Conservation (phyloP, 1,140 invertebrate genomes). For the Drosophila mojavensis region DNA sequence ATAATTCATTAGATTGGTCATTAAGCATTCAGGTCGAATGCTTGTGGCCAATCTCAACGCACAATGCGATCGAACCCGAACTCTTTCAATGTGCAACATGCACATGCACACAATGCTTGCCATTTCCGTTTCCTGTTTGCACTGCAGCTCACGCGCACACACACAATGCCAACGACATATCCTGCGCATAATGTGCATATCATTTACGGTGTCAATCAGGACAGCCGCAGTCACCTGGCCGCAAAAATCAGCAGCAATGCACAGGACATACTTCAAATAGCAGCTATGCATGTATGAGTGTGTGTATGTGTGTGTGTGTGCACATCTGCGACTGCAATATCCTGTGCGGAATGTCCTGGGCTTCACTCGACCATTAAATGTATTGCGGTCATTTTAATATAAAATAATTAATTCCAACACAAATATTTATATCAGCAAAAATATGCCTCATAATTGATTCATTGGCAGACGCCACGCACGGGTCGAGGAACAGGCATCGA, state of each 20-base stretch:
- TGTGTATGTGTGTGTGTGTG: slow-evolving; percentile 7
- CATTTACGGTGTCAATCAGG: slow-evolving; percentile 80
- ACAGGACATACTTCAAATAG: slow-evolving; percentile 32
- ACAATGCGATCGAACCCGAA: slow-evolving; percentile 57
- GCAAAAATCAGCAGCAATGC: slow-evolving; percentile 48
- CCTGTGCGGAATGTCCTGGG: slow-evolving; percentile 40
- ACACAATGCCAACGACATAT: slow-evolving; percentile 55
- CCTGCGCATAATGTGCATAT: slow-evolving; percentile 78
- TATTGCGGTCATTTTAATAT: slow-evolving; percentile 83
- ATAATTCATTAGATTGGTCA: slow-evolving; percentile 41
- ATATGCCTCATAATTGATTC: slow-evolving; percentile 80
- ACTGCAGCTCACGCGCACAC: slow-evolving; percentile 13
- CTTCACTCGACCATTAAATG: slow-evolving; percentile 73
- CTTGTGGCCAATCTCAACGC: slow-evolving; percentile 50
- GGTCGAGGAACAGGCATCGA: neutral
- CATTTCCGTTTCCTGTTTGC: slow-evolving; percentile 79
- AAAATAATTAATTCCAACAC: slow-evolving; percentile 81
- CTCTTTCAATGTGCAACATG: slow-evolving; percentile 44
- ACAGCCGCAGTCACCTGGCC: slow-evolving; percentile 54
- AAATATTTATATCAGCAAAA: slow-evolving; percentile 81
- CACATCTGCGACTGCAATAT: slow-evolving; percentile 19
- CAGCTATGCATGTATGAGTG: neutral
- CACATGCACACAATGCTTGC: slow-evolving; percentile 68
- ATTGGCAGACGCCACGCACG: slow-evolving; percentile 40
- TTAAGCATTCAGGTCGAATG: slow-evolving; percentile 45